Evolutionary conservation across 2,113 vertebrate species (phyloP).

Genomic region (Hippocampus comes): DNA sequence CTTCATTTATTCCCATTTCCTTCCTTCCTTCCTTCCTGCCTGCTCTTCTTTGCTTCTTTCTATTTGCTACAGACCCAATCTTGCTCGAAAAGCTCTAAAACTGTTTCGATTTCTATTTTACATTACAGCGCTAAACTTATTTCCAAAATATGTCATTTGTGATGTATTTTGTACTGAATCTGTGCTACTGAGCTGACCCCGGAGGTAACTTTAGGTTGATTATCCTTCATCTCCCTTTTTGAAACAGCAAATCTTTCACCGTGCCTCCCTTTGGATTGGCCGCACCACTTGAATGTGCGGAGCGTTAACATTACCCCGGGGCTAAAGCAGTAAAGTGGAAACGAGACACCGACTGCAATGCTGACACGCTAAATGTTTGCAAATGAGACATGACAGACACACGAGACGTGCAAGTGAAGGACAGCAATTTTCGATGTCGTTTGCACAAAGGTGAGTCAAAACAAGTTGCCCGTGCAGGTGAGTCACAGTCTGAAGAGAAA

Average conservation of each 20-base stretch:
- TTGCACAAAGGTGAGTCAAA: constrained; percentile 47
- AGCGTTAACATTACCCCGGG: not conserved
- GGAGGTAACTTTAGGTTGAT: not conserved
- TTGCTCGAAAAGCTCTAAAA: too few relatives aligned
- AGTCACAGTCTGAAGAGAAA: constrained; percentile 16
- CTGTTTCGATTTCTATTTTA: too few relatives aligned
- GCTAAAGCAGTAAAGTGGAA: not conserved
- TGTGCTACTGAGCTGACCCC: not conserved
- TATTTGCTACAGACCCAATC: too few relatives aligned
- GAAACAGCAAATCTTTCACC: constrained; percentile 1
- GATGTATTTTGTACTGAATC: not conserved
- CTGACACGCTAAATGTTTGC: constrained; percentile 16
- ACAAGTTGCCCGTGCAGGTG: not conserved
- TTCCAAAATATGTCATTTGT: too few relatives aligned
- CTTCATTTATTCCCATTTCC: too few relatives aligned
- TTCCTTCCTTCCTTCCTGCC: too few relatives aligned
- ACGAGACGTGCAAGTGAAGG: constrained; percentile 4
- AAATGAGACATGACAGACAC: constrained; percentile 21
- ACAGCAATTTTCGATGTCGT: constrained; percentile 11
- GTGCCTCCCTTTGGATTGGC: not conserved
- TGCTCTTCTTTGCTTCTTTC: too few relatives aligned
- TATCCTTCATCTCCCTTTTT: not conserved
- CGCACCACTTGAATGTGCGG: not conserved
- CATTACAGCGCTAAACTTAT: too few relatives aligned
- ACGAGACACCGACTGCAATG: not conserved